phyloP scores from a whole-genome alignment of 2,888 invertebrate genomes.

The Papilio gigon region DNA sequence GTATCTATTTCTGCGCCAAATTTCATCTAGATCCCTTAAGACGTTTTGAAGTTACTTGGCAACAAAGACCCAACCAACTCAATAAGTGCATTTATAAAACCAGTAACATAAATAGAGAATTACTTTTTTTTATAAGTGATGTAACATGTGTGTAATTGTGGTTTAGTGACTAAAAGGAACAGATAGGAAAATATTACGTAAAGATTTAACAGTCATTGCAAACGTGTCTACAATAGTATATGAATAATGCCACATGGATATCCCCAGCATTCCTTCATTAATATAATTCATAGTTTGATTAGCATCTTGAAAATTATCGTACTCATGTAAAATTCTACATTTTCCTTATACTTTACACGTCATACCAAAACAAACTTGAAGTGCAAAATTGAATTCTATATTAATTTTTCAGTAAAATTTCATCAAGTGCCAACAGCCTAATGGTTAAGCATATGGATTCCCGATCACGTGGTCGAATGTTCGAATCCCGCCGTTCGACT shows the following conservation, averaged over 20 bases:
- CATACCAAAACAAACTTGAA: too few species aligned
- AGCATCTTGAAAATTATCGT: slow-evolving; percentile 10
- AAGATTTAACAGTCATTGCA: background rate
- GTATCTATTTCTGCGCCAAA: too few species aligned
- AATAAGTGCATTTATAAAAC: too few species aligned
- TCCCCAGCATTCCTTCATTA: background rate
- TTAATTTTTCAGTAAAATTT: background rate
- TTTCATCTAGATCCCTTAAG: too few species aligned
- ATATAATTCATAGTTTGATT: background rate
- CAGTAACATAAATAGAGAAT: too few species aligned
- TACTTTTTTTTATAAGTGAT: too few species aligned
- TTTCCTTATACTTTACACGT: background rate
- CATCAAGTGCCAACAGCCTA: background rate
- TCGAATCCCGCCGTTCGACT: too few species aligned
- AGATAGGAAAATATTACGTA: background rate
- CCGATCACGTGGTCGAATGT: too few species aligned
- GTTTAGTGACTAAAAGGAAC: background rate
- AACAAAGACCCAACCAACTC: too few species aligned
- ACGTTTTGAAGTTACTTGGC: too few species aligned
- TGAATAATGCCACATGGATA: background rate
- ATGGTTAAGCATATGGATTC: too few species aligned
- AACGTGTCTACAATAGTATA: background rate
- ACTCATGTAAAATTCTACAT: background rate
- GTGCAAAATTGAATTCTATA: too few species aligned
- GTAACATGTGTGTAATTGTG: background rate